phyloP scores from a whole-genome alignment of 92 coral and sea anemone genomes.

The Zoanthus sansibaricus region DNA sequence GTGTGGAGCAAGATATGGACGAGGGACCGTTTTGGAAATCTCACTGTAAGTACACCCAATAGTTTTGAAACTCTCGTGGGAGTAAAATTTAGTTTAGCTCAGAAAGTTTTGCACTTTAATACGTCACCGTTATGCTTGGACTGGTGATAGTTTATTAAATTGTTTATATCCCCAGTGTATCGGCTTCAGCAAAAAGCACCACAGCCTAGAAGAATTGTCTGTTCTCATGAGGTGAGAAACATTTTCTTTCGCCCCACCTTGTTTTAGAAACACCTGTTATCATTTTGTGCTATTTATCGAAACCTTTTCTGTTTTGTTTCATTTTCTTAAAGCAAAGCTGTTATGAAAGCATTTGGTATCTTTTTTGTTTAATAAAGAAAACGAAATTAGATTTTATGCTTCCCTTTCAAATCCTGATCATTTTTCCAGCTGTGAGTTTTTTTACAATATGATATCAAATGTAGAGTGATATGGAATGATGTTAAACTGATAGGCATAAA shows the following conservation, averaged over 20 bases:
- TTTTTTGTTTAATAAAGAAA: background rate
- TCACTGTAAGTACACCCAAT: conserved; percentile 69
- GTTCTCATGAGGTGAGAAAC: conserved; percentile 82
- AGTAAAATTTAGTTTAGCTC: background rate
- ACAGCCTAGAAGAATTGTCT: conserved; percentile 79
- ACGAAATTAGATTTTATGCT: background rate
- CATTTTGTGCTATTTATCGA: background rate
- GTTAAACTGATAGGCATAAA: no score
- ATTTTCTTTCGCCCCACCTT: conserved; percentile 30
- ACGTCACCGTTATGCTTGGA: background rate
- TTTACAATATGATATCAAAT: background rate
- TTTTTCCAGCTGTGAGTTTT: background rate
- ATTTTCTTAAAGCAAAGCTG: background rate
- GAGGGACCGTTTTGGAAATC: conserved; percentile 87
- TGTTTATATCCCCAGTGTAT: conserved; percentile 71
- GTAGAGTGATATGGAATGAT: no score
- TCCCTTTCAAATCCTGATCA: background rate
- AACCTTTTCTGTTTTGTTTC: background rate
- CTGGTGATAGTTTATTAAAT: background rate
- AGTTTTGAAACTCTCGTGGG: background rate
- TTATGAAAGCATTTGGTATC: background rate
- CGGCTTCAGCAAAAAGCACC: conserved; percentile 95
- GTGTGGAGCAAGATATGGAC: conserved; percentile 26
- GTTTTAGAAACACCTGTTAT: conserved; percentile 31
- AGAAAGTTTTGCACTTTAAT: background rate